phyloP scores from a whole-genome alignment of 2,888 invertebrate species.

The Luperina testacea region DNA sequence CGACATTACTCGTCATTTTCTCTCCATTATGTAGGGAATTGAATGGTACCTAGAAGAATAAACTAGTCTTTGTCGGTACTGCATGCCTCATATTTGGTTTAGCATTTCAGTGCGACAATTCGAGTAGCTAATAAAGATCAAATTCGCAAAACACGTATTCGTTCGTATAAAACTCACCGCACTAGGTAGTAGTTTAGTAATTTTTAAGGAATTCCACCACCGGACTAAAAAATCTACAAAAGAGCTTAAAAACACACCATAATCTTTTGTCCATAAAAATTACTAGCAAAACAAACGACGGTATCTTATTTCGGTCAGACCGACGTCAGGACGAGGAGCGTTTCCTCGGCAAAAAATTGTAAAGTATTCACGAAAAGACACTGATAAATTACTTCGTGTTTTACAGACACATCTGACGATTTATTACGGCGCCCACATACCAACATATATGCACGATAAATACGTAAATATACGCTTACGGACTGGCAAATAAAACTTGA shows the following conservation, averaged over 20 bases:
- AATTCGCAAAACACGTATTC: no score
- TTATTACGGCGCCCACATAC: slow-evolving; percentile 72
- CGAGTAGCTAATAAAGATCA: no score
- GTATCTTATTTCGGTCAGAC: slow-evolving; percentile 61
- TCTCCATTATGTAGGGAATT: background rate
- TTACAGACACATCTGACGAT: slow-evolving; percentile 74
- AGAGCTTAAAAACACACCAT: background rate
- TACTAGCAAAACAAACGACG: slow-evolving; percentile 52
- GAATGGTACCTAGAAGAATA: no score
- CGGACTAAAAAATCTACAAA: background rate
- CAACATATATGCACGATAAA: slow-evolving; percentile 66
- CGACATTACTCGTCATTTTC: background rate
- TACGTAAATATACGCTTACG: slow-evolving; percentile 63
- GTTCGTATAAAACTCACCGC: background rate
- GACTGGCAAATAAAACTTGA: slow-evolving; percentile 25
- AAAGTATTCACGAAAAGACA: slow-evolving; percentile 73
- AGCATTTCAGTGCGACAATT: no score
- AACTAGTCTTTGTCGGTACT: background rate
- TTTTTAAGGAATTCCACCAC: background rate
- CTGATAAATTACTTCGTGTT: slow-evolving; percentile 77
- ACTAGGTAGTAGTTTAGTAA: background rate
- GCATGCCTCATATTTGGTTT: background rate
- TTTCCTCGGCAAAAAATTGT: slow-evolving; percentile 71
- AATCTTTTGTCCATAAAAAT: slow-evolving; percentile 43
- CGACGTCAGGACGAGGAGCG: slow-evolving; percentile 41